Evolutionary conservation across 2,113 vertebrate species (phyloP).

Genomic region (Propithecus coquereli): DNA sequence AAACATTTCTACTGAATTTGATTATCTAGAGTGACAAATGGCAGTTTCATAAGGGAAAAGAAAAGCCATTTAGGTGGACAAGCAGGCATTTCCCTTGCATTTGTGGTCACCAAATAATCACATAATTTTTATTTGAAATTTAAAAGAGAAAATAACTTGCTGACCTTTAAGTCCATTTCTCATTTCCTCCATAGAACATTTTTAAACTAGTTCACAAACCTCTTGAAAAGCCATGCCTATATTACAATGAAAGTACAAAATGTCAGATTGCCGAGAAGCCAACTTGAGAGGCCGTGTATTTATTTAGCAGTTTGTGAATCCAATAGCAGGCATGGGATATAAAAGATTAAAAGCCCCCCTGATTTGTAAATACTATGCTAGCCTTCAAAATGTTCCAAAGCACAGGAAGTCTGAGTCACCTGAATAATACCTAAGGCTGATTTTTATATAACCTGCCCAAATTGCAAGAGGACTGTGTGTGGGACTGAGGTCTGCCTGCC

Average conservation of each 20-base stretch:
- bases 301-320: neutral
- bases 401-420: constrained; percentile 17
- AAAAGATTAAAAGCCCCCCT: neutral
- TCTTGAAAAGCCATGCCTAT: neutral
- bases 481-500: neutral
- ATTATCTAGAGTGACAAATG: neutral
- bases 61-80: neutral
- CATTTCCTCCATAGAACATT: neutral
- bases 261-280: neutral
- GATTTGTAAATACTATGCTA: neutral
- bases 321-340: neutral
- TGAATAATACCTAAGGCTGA: neutral
- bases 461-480: neutral
- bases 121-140: neutral
- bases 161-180: constrained; percentile 1
- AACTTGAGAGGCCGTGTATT: neutral
- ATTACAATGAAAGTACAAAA: neutral
- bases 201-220: neutral
- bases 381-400: constrained; percentile 12
- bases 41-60: neutral
- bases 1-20: neutral
- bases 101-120: neutral
- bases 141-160: constrained; percentile 21
- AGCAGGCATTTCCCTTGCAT: neutral
- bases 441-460: constrained; percentile 9